Conservation (phyloP, 2,888 invertebrate species). For the Sialis fuliginosa region DNA sequence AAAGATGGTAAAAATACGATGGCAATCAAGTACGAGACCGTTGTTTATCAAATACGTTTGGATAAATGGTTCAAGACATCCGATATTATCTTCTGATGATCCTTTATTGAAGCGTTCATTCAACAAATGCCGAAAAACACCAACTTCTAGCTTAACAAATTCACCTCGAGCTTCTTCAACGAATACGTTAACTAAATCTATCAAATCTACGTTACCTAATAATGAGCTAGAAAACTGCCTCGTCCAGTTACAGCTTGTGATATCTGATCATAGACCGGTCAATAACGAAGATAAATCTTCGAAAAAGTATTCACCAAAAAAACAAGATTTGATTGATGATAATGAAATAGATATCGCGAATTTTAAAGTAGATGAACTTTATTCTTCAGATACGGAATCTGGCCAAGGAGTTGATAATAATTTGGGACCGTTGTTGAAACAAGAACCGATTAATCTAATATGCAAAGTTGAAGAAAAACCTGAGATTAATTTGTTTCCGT, state of each 20-base stretch:
- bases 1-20: slow-evolving; percentile 27
- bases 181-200: background rate
- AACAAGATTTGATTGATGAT: background rate
- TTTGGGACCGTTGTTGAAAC: background rate
- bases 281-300: background rate
- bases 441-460: background rate
- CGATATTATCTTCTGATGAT: slow-evolving; percentile 46
- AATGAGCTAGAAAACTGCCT: slow-evolving; percentile 3
- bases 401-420: background rate
- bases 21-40: slow-evolving; percentile 37
- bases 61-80: slow-evolving; percentile 54
- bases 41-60: slow-evolving; percentile 40
- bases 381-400: background rate
- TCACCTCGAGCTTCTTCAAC: slow-evolving; percentile 5
- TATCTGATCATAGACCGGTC: background rate
- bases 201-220: too few relatives aligned
- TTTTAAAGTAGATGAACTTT: background rate
- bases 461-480: background rate
- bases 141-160: slow-evolving; percentile 2
- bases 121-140: slow-evolving; percentile 4
- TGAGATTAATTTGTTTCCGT: background rate
- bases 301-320: too few relatives aligned
- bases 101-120: slow-evolving; percentile 21
- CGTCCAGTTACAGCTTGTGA: slow-evolving; percentile 4
- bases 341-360: background rate